Evolutionary conservation across 1,140 invertebrate species (phyloP), one percentile per base, ranked within the genome.

Genomic region (Helicoverpa armigera): DNA sequence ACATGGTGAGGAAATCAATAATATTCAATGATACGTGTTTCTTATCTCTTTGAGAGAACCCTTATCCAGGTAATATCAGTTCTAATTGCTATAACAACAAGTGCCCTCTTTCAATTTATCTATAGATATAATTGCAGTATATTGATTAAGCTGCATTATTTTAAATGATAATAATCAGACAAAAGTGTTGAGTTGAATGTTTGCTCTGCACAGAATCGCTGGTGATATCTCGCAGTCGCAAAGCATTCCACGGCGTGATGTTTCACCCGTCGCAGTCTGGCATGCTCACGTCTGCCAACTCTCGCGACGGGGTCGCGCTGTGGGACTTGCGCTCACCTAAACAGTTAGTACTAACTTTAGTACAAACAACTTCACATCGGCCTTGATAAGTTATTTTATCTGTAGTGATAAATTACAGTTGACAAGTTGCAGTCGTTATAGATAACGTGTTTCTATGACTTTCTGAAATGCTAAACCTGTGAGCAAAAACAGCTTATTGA

Each of bases 251-350:
- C 95, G 97, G 98, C 12, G 98, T 99, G 7, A 98, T 98, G 96
- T 98, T 98, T 90, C 98, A 99, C 94, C 98, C 98, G 1, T 91
- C 96, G 14, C 98, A 99, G 85, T 96, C 97, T 0, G 95, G 97
- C 87, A 96, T 98, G 80, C 89, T 99, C 43, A 98, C 97, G 4
- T 98, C 98, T 13, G 98, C 98, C 2, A 99, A 99, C 95, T 97
- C 98, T 4, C 97, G 98, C 83, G 97, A 98, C 87, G 98, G 98
- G 2, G 96, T 98, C 56, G 97, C 97, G 14, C 95, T 99, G 13
- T 99, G 98, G 98, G 98, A 99, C 91, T 95, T 98, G 31, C 94
- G 98, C 9, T 97, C 97, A 88, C 98, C 98, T 14, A 96, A 97
- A 92, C 96, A 97, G 98, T 98, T 95, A 96, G 95, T 95, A 61